Evolutionary conservation across 2,888 invertebrate species (phyloP).

Genomic region (Agriopis marginaria): DNA sequence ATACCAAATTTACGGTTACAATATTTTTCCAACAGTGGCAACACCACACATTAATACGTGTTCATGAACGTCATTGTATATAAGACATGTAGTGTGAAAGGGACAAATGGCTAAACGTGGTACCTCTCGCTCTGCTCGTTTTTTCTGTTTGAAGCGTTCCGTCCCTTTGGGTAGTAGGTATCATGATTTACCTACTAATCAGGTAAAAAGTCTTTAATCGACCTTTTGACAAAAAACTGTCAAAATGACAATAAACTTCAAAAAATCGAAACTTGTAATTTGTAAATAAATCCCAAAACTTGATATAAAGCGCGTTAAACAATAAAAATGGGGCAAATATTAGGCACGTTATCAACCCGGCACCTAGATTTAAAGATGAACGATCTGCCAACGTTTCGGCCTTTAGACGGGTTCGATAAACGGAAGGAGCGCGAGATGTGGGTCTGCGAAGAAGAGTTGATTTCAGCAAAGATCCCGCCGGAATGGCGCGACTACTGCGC

Average conservation of each 20-base stretch:
- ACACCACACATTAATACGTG: too few species aligned
- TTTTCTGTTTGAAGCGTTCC: too few species aligned
- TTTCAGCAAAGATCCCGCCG: conserved; percentile 89
- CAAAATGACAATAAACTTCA: neutral
- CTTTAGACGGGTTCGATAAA: conserved; percentile 89
- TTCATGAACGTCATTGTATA: too few species aligned
- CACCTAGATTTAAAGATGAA: conserved; percentile 65
- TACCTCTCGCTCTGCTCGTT: too few species aligned
- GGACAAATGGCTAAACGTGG: too few species aligned
- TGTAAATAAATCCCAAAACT: neutral
- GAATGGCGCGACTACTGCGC: conserved; percentile 93
- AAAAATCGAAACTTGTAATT: neutral
- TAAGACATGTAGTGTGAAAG: too few species aligned
- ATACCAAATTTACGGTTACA: too few species aligned
- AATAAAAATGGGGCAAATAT: conserved; percentile 61
- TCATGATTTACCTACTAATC: too few species aligned
- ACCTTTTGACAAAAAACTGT: neutral
- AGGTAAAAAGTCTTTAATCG: too few species aligned
- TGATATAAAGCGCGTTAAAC: neutral
- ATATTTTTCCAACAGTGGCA: too few species aligned
- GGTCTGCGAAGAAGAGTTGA: conserved; percentile 90
- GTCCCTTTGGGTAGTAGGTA: too few species aligned
- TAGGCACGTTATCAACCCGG: conserved; percentile 58
- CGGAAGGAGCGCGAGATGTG: conserved; percentile 90
- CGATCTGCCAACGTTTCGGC: conserved; percentile 88